Conservation (phyloP, 2,888 invertebrate genomes). For the Drosophila rellima region DNA sequence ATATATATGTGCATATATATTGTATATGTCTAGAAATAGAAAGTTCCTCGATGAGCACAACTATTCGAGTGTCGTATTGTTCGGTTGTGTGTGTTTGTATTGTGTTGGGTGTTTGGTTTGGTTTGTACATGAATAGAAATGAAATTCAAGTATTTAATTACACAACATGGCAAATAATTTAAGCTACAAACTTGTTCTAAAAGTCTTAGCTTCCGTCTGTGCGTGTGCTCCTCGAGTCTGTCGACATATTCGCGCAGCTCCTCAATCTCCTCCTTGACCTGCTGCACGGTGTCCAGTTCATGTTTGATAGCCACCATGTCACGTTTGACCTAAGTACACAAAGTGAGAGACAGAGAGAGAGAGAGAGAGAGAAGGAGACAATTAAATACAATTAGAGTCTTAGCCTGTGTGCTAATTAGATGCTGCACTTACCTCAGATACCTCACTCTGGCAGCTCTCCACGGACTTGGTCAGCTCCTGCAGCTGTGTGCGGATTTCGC, state of each 20-base stretch:
- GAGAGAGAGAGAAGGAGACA: background rate
- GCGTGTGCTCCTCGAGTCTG: slow-evolving; percentile 95
- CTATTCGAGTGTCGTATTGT: slow-evolving; percentile 47
- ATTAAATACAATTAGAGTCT: slow-evolving; percentile 17
- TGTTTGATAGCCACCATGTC: slow-evolving; percentile 98
- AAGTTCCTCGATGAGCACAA: slow-evolving; percentile 41
- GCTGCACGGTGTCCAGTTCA: slow-evolving; percentile 96
- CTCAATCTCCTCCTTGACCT: slow-evolving; percentile 97
- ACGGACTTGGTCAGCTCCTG: slow-evolving; percentile 97
- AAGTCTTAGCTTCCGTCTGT: slow-evolving; percentile 94
- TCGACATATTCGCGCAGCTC: slow-evolving; percentile 96
- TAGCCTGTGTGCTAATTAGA: background rate
- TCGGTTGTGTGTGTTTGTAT: slow-evolving; percentile 27
- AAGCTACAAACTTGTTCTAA: slow-evolving; percentile 93
- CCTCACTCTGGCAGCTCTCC: slow-evolving; percentile 97
- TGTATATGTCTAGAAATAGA: slow-evolving; percentile 1
- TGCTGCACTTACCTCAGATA: slow-evolving; percentile 89
- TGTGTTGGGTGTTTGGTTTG: slow-evolving; percentile 47
- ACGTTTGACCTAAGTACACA: slow-evolving; percentile 90
- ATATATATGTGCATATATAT: background rate
- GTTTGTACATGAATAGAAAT: slow-evolving; percentile 82
- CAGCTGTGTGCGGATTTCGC: slow-evolving; percentile 96
- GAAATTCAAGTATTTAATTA: slow-evolving; percentile 85
- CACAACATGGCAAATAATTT: slow-evolving; percentile 86
- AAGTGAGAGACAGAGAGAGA: background rate